phyloP scores from a whole-genome alignment of 2,113 vertebrate genomes.

The Hypocryptadius cinnamomeus region DNA sequence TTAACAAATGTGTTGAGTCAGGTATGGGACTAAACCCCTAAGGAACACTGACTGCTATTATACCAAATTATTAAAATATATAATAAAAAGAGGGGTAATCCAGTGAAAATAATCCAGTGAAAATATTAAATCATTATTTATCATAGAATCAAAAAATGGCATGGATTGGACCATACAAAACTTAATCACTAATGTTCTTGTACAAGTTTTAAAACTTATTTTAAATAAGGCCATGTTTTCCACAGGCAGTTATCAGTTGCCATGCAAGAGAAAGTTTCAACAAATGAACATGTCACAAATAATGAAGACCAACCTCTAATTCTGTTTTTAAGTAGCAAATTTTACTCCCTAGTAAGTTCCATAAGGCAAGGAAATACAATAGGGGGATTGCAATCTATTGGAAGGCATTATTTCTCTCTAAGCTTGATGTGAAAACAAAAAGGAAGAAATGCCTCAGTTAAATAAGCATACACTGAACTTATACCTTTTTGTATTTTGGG shows the following conservation, averaged over 20 bases:
- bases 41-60: background rate
- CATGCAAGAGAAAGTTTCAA: background rate
- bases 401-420: background rate
- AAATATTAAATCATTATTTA: too few relatives aligned
- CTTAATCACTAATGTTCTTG: background rate
- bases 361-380: background rate
- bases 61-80: background rate
- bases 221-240: background rate
- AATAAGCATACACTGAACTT: background rate
- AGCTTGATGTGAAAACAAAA: background rate
- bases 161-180: background rate
- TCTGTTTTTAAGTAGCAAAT: background rate
- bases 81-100: background rate
- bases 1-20: background rate
- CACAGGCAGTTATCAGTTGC: background rate
- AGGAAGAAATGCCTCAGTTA: background rate
- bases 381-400: background rate
- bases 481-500: conserved; percentile 91
- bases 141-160: background rate
- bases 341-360: background rate
- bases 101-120: background rate
- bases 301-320: background rate
- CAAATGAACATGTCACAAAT: background rate
- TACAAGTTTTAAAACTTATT: background rate
- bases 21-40: background rate